These are phyloP conservation scores for Poecilia wingei DNA, from an alignment of 2,797 vertebrate species.

Conservation along the genomic window DNA sequence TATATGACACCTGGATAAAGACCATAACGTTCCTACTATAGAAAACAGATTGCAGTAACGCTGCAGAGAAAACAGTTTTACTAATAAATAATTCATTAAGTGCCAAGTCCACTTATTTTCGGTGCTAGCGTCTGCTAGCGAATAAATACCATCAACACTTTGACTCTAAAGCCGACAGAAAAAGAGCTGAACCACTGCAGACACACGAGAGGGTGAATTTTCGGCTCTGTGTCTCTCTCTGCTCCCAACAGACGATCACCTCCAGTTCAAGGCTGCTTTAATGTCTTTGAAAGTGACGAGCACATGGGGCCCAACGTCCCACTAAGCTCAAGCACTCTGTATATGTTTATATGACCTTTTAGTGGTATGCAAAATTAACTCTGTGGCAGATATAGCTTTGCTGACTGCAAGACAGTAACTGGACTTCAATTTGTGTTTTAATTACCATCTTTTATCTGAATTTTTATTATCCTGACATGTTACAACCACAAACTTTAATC, in stretches of 20 bases:
- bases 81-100: not conserved
- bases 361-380: not conserved
- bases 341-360: not conserved
- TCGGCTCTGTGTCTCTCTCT: not conserved
- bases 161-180: too few species aligned
- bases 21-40: not conserved
- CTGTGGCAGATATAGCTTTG: not conserved
- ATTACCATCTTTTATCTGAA: too few species aligned
- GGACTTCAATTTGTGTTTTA: not conserved
- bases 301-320: not conserved
- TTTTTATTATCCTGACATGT: too few species aligned
- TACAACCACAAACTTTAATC: too few species aligned
- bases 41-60: not conserved
- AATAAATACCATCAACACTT: too few species aligned
- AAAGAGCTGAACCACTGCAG: not conserved
- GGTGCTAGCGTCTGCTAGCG: too few species aligned
- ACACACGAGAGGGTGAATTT: not conserved
- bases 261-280: not conserved
- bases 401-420: not conserved
- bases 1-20: not conserved
- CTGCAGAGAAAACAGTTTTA: not conserved
- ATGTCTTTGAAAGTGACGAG: not conserved
- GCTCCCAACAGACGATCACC: not conserved
- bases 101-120: not conserved
- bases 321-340: not conserved